These are phyloP conservation scores for Heliconius sara DNA, from an alignment of 2,888 invertebrate species.

Conservation along the genomic window DNA sequence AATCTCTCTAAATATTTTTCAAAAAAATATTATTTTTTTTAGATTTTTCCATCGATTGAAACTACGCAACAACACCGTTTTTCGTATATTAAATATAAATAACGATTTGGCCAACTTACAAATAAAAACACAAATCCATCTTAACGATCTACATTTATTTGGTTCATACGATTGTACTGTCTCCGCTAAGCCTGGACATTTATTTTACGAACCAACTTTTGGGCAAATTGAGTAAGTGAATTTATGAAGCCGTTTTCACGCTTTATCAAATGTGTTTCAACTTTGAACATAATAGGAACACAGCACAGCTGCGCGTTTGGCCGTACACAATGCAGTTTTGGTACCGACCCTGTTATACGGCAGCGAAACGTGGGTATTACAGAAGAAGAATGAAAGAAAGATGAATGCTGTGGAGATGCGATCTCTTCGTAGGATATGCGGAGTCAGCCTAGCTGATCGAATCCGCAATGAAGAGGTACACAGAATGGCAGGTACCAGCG, in stretches of 20 bases:
- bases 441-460: too few species aligned
- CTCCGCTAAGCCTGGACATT: conserved; percentile 52
- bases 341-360: too few species aligned
- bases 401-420: too few species aligned
- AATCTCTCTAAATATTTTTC: neutral
- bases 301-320: too few species aligned
- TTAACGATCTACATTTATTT: conserved; percentile 67
- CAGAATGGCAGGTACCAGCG: too few species aligned
- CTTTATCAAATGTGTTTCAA: neutral
- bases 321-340: too few species aligned
- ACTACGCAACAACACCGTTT: conserved; percentile 68
- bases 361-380: too few species aligned
- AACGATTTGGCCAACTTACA: conserved; percentile 61
- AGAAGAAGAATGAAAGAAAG: too few species aligned
- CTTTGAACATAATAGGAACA: neutral
- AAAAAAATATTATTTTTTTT: conserved; percentile 1
- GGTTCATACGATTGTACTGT: conserved; percentile 67
- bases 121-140: conserved; percentile 53
- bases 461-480: too few species aligned
- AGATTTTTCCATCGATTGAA: conserved; percentile 77
- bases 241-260: conserved; percentile 3
- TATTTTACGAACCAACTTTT: conserved; percentile 63
- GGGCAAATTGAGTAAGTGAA: conserved; percentile 67
- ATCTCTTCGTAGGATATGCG: too few species aligned
- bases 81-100: conserved; percentile 58